phyloP scores from a whole-genome alignment of 2,888 invertebrate species.

The Xestia ashworthii region DNA sequence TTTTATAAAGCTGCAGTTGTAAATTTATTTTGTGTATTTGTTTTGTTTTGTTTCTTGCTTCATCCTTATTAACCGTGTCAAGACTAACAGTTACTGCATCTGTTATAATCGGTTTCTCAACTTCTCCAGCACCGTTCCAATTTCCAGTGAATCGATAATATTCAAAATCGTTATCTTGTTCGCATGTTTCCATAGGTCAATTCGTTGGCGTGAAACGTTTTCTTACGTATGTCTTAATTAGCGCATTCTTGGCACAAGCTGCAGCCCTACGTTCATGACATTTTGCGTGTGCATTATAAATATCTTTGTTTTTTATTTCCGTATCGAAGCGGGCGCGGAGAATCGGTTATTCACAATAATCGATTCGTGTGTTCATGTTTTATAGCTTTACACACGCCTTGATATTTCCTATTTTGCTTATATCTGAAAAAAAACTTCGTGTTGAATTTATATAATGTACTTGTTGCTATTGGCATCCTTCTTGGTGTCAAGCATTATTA shows the following conservation, averaged over 20 bases:
- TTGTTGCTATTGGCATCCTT: background rate
- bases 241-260: slow-evolving; percentile 68
- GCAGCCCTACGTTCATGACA: slow-evolving; percentile 72
- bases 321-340: slow-evolving; percentile 37
- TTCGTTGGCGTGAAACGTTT: slow-evolving; percentile 54
- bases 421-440: background rate
- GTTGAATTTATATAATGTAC: background rate
- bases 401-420: slow-evolving; percentile 12
- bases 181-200: slow-evolving; percentile 42
- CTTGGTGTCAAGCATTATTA: background rate
- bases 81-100: background rate
- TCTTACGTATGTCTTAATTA: slow-evolving; percentile 59
- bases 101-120: slow-evolving; percentile 1
- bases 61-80: background rate
- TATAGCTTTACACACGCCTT: slow-evolving; percentile 3
- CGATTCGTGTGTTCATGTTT: slow-evolving; percentile 36
- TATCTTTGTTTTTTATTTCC: slow-evolving; percentile 66
- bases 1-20: slow-evolving; percentile 2
- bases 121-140: background rate
- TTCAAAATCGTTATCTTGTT: slow-evolving; percentile 20
- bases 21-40: background rate
- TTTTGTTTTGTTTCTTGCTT: background rate
- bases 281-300: slow-evolving; percentile 66
- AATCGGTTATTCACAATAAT: slow-evolving; percentile 58
- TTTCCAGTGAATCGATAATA: slow-evolving; percentile 15